phyloP scores from a whole-genome alignment of 1,140 invertebrate genomes.

The Globodera rostochiensis region DNA sequence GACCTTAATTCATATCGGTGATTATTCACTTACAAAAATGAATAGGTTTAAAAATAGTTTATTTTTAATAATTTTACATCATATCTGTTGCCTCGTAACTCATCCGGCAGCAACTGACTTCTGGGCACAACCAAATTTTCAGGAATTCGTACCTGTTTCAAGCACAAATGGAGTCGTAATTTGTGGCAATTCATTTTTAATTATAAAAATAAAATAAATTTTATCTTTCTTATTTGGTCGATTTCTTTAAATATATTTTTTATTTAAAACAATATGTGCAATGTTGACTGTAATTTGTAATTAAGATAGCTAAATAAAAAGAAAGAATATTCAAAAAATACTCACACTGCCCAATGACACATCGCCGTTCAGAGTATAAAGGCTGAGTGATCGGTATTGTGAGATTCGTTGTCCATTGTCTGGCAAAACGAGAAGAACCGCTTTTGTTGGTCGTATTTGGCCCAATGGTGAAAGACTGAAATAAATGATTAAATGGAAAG shows the following conservation, averaged over 20 bases:
- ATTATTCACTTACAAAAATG: not conserved
- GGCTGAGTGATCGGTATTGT: constrained; percentile 54
- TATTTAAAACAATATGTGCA: constrained; percentile 18
- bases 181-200: not conserved
- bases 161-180: not conserved
- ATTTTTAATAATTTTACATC: constrained; percentile 14
- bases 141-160: constrained; percentile 22
- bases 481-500: constrained; percentile 18
- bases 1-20: constrained; percentile 20
- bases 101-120: constrained; percentile 33
- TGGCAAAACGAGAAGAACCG: constrained; percentile 57
- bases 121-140: constrained; percentile 33
- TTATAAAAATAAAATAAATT: not conserved
- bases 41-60: constrained; percentile 47
- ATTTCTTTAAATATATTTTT: not conserved
- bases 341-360: constrained; percentile 12
- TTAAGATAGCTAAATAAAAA: not conserved
- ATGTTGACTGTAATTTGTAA: not conserved
- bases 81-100: constrained; percentile 26
- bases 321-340: constrained; percentile 18
- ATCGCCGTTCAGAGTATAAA: constrained; percentile 48
- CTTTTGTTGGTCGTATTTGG: constrained; percentile 40
- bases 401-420: constrained; percentile 34
- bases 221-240: too few relatives aligned
- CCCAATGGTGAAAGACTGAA: constrained; percentile 58